Conservation (phyloP, 2,797 vertebrate genomes). For the Meriones psammophilus region DNA sequence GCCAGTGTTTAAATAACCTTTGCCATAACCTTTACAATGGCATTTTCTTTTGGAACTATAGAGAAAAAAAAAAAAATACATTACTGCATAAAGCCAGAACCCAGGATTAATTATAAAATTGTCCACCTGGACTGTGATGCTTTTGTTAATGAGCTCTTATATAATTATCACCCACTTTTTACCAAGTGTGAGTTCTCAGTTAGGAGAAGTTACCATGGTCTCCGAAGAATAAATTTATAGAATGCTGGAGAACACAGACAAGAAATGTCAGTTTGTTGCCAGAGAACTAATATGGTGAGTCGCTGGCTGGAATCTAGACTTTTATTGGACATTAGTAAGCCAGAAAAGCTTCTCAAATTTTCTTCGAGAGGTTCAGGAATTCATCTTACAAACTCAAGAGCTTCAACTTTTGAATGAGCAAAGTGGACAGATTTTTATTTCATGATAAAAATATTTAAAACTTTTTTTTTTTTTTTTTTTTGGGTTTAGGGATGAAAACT, state of each 20-base stretch:
- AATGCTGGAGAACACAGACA: slow-evolving; percentile 2
- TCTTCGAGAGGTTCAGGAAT: slow-evolving; percentile 40
- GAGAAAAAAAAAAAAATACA: neutral
- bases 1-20: slow-evolving; percentile 45
- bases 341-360: neutral
- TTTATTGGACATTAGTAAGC: slow-evolving; percentile 17
- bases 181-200: slow-evolving; percentile 59
- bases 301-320: slow-evolving; percentile 31
- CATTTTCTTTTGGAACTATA: neutral
- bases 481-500: neutral
- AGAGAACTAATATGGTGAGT: slow-evolving; percentile 48
- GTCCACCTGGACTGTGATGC: neutral
- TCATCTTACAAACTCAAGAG: slow-evolving; percentile 48
- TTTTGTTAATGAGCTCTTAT: slow-evolving; percentile 35
- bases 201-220: slow-evolving; percentile 42
- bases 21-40: neutral
- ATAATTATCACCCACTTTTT: slow-evolving; percentile 54
- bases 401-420: slow-evolving; percentile 34
- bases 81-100: neutral
- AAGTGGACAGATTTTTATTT: slow-evolving; percentile 12
- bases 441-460: slow-evolving; percentile 10
- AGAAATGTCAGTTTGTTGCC: slow-evolving; percentile 11
- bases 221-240: slow-evolving; percentile 44
- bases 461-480: neutral
- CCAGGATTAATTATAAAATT: slow-evolving; percentile 39